phyloP scores from a whole-genome alignment of 1,140 invertebrate genomes.

The Zaprionus nigranus region DNA sequence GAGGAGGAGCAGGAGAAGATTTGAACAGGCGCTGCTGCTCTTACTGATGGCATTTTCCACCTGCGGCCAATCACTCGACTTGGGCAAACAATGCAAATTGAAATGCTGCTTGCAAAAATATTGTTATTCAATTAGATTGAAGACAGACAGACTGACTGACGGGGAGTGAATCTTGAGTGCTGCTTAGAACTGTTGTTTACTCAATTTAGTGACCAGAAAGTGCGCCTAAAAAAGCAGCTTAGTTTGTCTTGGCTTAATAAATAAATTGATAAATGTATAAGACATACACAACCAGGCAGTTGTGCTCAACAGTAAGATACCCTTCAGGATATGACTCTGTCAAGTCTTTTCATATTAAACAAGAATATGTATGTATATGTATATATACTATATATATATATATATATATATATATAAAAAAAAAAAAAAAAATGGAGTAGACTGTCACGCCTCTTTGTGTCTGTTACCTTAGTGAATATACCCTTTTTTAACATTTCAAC shows the following conservation, averaged over 20 bases:
- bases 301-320: no score
- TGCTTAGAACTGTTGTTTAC: neutral
- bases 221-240: neutral
- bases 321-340: no score
- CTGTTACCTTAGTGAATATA: no score
- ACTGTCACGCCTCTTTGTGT: no score
- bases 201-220: neutral
- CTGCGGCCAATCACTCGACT: slow-evolving; percentile 46
- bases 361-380: no score
- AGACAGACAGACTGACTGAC: neutral
- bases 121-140: slow-evolving; percentile 71
- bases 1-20: neutral
- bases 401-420: no score
- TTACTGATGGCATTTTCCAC: slow-evolving; percentile 35
- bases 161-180: neutral
- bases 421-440: no score
- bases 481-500: no score
- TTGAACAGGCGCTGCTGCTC: no score
- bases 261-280: neutral
- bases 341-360: no score
- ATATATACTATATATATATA: no score
- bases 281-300: no score
- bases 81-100: slow-evolving; percentile 68
- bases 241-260: neutral
- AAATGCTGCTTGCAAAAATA: slow-evolving; percentile 68